phyloP scores from a whole-genome alignment of 2,797 vertebrate genomes.

The Manis javanica region DNA sequence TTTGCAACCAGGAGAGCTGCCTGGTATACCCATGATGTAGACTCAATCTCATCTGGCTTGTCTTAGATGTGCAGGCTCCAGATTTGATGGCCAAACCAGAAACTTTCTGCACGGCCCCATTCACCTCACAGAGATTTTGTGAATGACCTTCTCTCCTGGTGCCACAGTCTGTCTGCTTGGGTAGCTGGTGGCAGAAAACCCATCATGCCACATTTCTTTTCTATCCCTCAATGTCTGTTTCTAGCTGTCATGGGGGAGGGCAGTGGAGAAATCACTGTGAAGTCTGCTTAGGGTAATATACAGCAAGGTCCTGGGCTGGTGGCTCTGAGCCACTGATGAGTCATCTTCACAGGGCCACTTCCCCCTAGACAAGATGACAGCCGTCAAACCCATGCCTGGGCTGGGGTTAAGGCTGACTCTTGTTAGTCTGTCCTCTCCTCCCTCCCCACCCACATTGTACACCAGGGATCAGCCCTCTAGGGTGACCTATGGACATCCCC shows the following conservation, averaged over 20 bases:
- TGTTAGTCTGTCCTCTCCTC: background rate
- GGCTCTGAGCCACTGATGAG: background rate
- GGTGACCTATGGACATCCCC: background rate
- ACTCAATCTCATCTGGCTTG: background rate
- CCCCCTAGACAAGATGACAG: background rate
- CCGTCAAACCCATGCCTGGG: background rate
- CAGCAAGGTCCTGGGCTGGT: background rate
- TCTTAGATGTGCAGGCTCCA: background rate
- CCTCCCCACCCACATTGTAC: background rate
- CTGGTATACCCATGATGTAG: background rate
- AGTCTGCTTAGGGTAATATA: background rate
- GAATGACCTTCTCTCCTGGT: background rate
- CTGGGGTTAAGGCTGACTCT: background rate
- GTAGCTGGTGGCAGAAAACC: background rate
- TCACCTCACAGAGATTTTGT: background rate
- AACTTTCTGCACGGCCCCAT: background rate
- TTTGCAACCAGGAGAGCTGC: background rate
- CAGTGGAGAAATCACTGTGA: background rate
- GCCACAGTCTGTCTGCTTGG: background rate
- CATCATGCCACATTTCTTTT: background rate
- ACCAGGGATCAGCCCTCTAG: background rate
- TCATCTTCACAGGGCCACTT: conserved; percentile 9
- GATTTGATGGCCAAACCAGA: background rate
- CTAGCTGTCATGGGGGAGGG: background rate
- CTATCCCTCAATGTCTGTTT: background rate